Conservation (phyloP, 2,113 vertebrate species). For the Ahaetulla prasina region DNA sequence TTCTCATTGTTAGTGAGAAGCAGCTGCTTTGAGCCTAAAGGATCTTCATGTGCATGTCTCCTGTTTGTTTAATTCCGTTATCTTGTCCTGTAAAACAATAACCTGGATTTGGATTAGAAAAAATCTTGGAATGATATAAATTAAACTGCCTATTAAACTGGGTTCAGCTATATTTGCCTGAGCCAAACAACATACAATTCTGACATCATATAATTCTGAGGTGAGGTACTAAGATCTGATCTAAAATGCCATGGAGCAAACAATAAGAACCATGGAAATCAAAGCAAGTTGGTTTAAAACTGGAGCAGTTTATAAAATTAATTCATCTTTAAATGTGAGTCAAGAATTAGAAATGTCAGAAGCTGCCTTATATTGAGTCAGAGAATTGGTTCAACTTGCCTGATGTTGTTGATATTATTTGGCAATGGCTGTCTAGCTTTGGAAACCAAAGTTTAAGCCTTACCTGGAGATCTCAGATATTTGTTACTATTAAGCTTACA, state of each 20-base stretch:
- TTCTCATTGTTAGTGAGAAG: background rate
- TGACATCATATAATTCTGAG: background rate
- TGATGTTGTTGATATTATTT: background rate
- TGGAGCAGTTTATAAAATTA: background rate
- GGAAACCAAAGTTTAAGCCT: background rate
- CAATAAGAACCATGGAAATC: background rate
- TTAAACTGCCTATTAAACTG: background rate
- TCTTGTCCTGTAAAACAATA: background rate
- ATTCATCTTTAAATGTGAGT: background rate
- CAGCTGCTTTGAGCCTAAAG: background rate
- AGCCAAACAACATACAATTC: background rate
- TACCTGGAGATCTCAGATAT: background rate
- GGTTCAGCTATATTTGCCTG: background rate
- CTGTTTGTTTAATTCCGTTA: background rate
- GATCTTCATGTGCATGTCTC: background rate
- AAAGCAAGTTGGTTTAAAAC: background rate
- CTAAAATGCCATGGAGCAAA: background rate
- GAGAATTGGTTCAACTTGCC: background rate
- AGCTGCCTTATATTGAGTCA: background rate
- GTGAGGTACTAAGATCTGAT: background rate
- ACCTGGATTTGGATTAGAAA: background rate
- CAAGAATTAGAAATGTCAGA: background rate
- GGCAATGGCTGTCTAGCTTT: background rate
- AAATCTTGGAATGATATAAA: background rate
- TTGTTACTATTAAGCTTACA: background rate